A percentile compares a stretch with the other conserved stretches of the same genome.
These are phyloP conservation scores for Eremobia ochroleuca DNA, from an alignment of 2,888 invertebrate species.

Conservation along the genomic window DNA sequence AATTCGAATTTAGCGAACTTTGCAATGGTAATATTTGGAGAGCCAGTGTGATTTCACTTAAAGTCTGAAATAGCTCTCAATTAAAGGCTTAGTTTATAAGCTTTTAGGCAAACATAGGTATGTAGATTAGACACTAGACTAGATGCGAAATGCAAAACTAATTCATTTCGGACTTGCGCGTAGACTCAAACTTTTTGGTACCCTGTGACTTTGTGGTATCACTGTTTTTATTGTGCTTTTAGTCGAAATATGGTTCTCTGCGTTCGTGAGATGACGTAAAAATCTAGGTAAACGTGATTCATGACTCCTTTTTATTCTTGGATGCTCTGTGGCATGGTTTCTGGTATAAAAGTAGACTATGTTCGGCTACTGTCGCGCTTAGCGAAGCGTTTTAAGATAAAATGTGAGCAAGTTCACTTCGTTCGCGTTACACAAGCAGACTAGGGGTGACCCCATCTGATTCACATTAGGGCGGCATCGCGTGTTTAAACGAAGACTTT, in stretches of 20 bases:
- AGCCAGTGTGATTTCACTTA: conserved; percentile 33
- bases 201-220: conserved; percentile 17
- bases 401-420: conserved; percentile 28
- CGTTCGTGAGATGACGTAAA: conserved; percentile 25
- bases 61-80: conserved; percentile 59
- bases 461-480: conserved; percentile 53
- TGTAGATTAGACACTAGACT: conserved; percentile 44
- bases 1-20: conserved; percentile 28
- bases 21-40: conserved; percentile 32
- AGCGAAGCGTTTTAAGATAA: conserved; percentile 52
- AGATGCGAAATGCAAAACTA: conserved; percentile 47
- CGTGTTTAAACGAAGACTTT: conserved; percentile 37
- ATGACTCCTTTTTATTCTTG: conserved; percentile 45
- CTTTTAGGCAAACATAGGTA: conserved; percentile 54
- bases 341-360: conserved; percentile 21
- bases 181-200: conserved; percentile 28
- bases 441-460: conserved; percentile 47
- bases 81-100: conserved; percentile 51
- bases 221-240: conserved; percentile 46
- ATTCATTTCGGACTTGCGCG: conserved; percentile 33
- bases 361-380: conserved; percentile 13
- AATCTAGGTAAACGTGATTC: conserved; percentile 51
- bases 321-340: conserved; percentile 19
- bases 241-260: conserved; percentile 17
- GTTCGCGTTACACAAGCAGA: conserved; percentile 28